A percentile compares a stretch with the other conserved stretches of the same genome.
Conservation (phyloP, 2,797 vertebrate genomes). For the Taeniopygia guttata region DNA sequence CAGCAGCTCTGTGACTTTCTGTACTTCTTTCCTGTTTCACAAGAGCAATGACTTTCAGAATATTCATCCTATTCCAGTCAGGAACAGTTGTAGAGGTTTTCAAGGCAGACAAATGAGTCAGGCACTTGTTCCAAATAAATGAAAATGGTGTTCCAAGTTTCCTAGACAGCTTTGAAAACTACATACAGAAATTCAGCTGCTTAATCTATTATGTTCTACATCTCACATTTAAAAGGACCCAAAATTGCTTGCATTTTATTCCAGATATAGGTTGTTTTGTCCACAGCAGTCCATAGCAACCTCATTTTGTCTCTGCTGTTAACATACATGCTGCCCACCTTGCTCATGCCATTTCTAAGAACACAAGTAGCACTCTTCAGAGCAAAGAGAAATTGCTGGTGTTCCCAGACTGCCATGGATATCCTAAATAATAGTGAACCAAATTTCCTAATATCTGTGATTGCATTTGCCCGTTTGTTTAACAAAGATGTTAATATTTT, state of each 20-base stretch:
- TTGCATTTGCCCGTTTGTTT: conserved; percentile 20
- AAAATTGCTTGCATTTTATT: neutral
- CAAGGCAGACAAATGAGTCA: conserved; percentile 48
- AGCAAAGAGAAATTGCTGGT: neutral
- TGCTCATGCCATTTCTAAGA: neutral
- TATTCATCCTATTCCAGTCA: conserved; percentile 17
- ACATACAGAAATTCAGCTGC: conserved; percentile 13
- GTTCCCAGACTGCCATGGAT: neutral
- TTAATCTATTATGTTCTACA: neutral
- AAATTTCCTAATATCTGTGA: neutral
- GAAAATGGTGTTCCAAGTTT: conserved; percentile 42
- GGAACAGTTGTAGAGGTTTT: conserved; percentile 20
- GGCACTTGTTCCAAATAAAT: conserved; percentile 47
- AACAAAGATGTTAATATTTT: conserved; percentile 36
- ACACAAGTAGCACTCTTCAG: neutral
- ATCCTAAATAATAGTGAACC: neutral
- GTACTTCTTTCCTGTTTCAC: neutral
- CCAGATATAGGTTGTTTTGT: neutral
- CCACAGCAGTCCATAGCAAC: neutral
- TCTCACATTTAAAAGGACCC: neutral
- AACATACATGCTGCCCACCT: neutral
- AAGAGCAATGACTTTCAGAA: neutral
- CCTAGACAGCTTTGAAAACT: conserved; percentile 49
- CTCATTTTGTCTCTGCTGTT: neutral
- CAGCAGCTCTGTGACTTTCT: neutral